These are phyloP conservation scores for Zosterops hypoxanthus DNA, from an alignment of 2,113 vertebrate genomes.

Conservation along the genomic window DNA sequence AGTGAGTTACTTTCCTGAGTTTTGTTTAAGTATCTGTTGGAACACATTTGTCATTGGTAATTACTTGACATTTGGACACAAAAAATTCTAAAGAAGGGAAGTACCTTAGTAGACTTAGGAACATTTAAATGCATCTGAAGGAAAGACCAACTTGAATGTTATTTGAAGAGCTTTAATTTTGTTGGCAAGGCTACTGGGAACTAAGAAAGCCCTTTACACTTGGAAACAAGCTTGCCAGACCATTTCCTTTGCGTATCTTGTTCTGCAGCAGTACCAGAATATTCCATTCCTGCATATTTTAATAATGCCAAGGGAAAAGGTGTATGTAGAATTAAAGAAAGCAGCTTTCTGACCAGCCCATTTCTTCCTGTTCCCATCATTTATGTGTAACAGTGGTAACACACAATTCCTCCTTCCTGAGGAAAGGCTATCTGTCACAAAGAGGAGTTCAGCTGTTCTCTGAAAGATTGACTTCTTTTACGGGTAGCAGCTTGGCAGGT, in stretches of 20 bases:
- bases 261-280: slow-evolving; percentile 61
- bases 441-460: neutral
- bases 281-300: slow-evolving; percentile 56
- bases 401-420: neutral
- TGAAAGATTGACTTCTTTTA: neutral
- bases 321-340: neutral
- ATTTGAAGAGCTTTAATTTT: slow-evolving; percentile 47
- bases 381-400: neutral
- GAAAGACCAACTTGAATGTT: slow-evolving; percentile 41
- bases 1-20: neutral
- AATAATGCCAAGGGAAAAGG: slow-evolving; percentile 56
- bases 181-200: slow-evolving; percentile 51
- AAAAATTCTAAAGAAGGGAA: slow-evolving; percentile 54
- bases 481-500: neutral
- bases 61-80: slow-evolving; percentile 23
- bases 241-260: slow-evolving; percentile 58
- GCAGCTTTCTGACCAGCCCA: slow-evolving; percentile 5
- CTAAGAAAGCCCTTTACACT: slow-evolving; percentile 33
- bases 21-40: neutral
- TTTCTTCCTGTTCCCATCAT: slow-evolving; percentile 27
- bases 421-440: neutral
- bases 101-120: slow-evolving; percentile 2
- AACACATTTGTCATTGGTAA: neutral
- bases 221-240: slow-evolving; percentile 55
- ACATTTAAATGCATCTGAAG: slow-evolving; percentile 33